Percentiles rank a stretch among this genome's conserved stretches.
Conservation (phyloP, 2,888 invertebrate species). For the Aphodius sticticus region DNA sequence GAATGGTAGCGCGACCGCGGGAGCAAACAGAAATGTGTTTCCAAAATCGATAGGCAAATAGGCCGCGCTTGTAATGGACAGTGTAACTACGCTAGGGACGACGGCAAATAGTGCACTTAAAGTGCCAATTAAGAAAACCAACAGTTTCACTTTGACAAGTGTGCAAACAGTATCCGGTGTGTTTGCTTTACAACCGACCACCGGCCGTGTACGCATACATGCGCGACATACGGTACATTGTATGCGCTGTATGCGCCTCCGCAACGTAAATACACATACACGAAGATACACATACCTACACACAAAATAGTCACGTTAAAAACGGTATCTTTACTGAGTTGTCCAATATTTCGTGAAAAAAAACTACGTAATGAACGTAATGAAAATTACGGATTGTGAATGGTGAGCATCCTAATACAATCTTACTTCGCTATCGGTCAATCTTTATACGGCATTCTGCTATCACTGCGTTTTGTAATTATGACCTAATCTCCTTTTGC, state of each 20-base stretch:
- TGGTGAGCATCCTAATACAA: no score
- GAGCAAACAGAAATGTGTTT: background rate
- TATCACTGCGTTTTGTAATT: no score
- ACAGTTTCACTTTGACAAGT: slow-evolving; percentile 26
- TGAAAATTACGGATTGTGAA: no score
- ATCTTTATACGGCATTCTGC: no score
- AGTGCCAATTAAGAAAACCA: slow-evolving; percentile 27
- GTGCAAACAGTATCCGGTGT: slow-evolving; percentile 20
- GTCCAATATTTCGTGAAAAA: no score
- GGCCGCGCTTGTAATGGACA: slow-evolving; percentile 15
- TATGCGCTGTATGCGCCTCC: background rate
- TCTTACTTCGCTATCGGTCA: no score
- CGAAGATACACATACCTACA: no score
- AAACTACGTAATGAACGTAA: no score
- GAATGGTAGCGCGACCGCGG: slow-evolving; percentile 10
- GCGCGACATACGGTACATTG: background rate
- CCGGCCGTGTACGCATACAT: slow-evolving; percentile 17
- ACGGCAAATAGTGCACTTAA: slow-evolving; percentile 23
- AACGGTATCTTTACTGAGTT: no score
- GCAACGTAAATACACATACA: background rate
- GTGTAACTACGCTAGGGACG: slow-evolving; percentile 18
- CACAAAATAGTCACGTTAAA: no score
- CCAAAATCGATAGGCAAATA: background rate
- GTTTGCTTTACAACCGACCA: slow-evolving; percentile 24
- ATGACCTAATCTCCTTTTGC: no score